A percentile compares a stretch with the other conserved stretches of the same genome.
These are phyloP conservation scores for Promerops cafer DNA, from an alignment of 2,113 vertebrate genomes.

Conservation along the genomic window DNA sequence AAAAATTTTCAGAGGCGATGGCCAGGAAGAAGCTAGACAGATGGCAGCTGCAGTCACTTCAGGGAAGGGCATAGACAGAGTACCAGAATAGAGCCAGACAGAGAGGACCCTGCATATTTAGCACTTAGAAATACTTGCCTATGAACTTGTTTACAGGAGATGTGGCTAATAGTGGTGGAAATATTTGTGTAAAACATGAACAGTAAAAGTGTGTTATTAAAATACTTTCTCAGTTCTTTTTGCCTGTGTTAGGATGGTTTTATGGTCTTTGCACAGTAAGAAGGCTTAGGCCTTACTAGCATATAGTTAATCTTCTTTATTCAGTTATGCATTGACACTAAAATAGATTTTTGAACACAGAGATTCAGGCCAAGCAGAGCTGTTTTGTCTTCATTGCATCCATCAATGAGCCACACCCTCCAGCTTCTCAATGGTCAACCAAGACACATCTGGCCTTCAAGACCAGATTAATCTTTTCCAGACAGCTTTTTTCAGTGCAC, in stretches of 20 bases:
- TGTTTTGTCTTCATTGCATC: not conserved
- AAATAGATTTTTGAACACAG: not conserved
- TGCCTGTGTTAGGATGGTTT: not conserved
- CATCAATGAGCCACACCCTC: not conserved
- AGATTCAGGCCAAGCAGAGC: not conserved
- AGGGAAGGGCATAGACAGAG: not conserved
- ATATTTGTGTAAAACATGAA: not conserved
- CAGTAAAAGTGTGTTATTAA: not conserved
- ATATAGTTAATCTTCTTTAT: not conserved
- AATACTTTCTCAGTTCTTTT: not conserved
- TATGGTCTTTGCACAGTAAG: not conserved
- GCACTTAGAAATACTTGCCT: not conserved
- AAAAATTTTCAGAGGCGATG: not conserved
- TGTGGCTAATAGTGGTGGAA: not conserved
- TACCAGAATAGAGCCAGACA: not conserved
- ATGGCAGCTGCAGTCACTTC: not conserved
- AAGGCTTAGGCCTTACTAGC: not conserved
- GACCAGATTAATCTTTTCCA: not conserved
- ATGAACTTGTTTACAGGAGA: not conserved
- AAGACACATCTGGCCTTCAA: not conserved
- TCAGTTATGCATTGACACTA: not conserved
- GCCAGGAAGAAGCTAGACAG: not conserved
- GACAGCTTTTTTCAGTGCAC: not conserved
- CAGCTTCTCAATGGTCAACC: not conserved
- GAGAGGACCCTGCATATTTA: not conserved